Evolutionary conservation across 2,113 vertebrate species (phyloP).

Genomic region (Lagopus leucura): DNA sequence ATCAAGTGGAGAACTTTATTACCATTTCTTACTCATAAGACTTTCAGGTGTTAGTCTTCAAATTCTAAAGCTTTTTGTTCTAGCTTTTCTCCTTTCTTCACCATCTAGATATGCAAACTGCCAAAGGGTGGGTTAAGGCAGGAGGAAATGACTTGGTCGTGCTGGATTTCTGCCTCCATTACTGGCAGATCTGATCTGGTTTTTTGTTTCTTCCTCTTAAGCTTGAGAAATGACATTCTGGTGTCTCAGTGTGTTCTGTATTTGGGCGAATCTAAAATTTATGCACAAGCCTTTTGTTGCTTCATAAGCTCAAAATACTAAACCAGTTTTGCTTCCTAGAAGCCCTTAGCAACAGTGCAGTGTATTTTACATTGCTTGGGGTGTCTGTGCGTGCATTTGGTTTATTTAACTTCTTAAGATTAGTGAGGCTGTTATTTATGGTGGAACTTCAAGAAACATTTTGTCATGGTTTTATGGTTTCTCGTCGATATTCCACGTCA

Average conservation of each 20-base stretch:
- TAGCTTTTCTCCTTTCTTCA: background rate
- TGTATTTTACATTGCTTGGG: conserved; percentile 35
- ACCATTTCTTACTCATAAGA: background rate
- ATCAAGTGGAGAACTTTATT: background rate
- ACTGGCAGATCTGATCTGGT: background rate
- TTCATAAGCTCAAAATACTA: conserved; percentile 76
- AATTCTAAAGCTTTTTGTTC: background rate
- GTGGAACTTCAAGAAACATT: background rate
- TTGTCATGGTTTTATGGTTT: too few relatives aligned
- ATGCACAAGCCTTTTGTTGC: conserved; percentile 43
- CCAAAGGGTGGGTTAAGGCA: background rate
- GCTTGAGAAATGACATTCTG: conserved; percentile 11
- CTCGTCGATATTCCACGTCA: too few relatives aligned
- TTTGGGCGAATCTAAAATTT: conserved; percentile 7
- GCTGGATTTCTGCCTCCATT: background rate
- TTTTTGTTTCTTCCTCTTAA: background rate
- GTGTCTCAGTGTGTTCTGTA: background rate
- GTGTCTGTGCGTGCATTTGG: background rate
- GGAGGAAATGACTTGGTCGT: background rate
- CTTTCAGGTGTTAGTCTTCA: background rate
- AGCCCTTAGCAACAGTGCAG: conserved; percentile 67
- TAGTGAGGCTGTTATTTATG: background rate
- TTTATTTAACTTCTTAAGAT: background rate
- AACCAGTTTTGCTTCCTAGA: conserved; percentile 46
- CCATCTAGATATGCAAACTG: background rate